Base-by-base conservation (phyloP, 2,797 vertebrate species). In the Poeciliopsis paucimaculata region DNA sequence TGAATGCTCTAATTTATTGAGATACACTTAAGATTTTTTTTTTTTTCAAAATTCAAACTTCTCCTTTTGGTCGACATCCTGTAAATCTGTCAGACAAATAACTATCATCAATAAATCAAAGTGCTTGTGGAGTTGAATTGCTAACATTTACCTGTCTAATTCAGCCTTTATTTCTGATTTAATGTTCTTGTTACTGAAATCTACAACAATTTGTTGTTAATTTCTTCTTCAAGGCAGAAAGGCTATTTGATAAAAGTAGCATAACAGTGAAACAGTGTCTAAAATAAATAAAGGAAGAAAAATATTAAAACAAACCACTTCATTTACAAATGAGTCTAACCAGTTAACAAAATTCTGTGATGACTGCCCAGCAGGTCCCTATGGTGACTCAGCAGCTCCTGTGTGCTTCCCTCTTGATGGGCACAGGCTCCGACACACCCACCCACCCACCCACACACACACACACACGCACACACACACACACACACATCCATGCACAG, bases 381-480 rank as follows among this genome's bases (percentile, higher is more conserved):
- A 92, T 91, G 88, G 91, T 94, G 93, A 95, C 92, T 94, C 94
- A 94, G 94, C 94, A 93, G 80, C 87, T 93, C 88, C 84, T 88
- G 60, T 57, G 79, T 81, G 77, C 84, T 86, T 86, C 82, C 51
- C 78, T 47, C 49, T 78, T 90, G 88, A 93, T n/a, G 64, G 47
- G 76, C 79, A 90, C 80, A 87, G 57, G 41, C 80, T 68, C 82
- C 2, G 55, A 85, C 86, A 86, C 82, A 81, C 77, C 72, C 62
- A 86, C 86, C 79, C 73, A 87, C 73, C 81, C 86, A 82, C 86
- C 81, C 73, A 87, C 73, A 82, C 64, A 87, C 86, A 82, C 73
- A 87, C 73, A 82, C 64, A 85, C 86, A 86, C 82, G 80, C 77
- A 70, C 62, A 86, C 86, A 77, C 73, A 87, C 73, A 81, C 86